These are phyloP conservation scores for Apamea monoglypha DNA, from an alignment of 2,888 invertebrate species.

Conservation along the genomic window DNA sequence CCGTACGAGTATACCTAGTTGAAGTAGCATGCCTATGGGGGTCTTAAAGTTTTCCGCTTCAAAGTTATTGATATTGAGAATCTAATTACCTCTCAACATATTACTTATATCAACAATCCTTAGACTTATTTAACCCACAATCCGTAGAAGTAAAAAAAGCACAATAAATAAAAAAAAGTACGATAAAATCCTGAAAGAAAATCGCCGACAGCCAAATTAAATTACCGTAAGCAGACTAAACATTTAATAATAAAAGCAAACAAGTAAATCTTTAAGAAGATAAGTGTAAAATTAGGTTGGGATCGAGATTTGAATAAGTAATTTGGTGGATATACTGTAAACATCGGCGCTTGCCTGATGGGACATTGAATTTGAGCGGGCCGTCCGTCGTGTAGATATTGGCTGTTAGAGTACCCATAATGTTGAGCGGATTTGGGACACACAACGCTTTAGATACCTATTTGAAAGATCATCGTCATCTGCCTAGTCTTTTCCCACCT, in stretches of 20 bases:
- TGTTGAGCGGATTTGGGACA: background rate
- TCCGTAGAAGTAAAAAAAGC: background rate
- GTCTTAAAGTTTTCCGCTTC: too few species aligned
- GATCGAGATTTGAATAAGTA: conserved; percentile 79
- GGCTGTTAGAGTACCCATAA: conserved; percentile 61
- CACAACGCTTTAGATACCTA: too few species aligned
- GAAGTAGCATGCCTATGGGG: background rate
- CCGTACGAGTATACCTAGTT: too few species aligned
- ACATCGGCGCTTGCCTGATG: conserved; percentile 73
- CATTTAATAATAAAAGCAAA: conserved; percentile 49
- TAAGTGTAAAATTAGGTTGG: conserved; percentile 71
- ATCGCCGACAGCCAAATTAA: conserved; percentile 12
- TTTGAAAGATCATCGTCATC: background rate
- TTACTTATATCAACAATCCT: too few species aligned
- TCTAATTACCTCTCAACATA: too few species aligned
- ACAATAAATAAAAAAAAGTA: background rate
- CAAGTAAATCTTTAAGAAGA: conserved; percentile 41
- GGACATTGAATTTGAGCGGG: conserved; percentile 73
- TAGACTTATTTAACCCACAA: background rate
- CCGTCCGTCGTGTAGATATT: conserved; percentile 68
- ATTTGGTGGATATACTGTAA: conserved; percentile 78
- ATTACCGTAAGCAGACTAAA: conserved; percentile 43
- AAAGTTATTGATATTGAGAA: too few species aligned
- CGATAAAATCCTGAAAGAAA: background rate
- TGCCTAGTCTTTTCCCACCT: too few species aligned